Percentiles rank a stretch among this genome's conserved stretches.
phyloP scores from a whole-genome alignment of 2,888 invertebrate genomes.

The Alentia gelatinosa region DNA sequence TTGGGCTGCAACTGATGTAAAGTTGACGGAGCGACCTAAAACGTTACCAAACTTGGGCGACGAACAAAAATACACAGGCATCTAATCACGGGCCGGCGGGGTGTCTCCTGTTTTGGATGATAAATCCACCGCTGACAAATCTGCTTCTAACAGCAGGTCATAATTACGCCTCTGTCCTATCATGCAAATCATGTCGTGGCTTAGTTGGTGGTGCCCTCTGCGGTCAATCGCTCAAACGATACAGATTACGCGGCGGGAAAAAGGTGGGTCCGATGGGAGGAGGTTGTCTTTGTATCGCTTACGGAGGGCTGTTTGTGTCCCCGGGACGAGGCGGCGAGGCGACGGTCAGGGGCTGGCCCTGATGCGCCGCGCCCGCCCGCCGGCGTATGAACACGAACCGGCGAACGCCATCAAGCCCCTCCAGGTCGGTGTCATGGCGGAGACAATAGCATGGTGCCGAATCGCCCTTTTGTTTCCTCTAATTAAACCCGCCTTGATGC shows the following conservation, averaged over 20 bases:
- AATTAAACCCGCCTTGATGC: background rate
- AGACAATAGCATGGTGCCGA: background rate
- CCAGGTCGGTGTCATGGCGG: too few relatives aligned
- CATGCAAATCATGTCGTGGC: background rate
- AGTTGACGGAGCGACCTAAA: background rate
- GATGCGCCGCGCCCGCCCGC: background rate
- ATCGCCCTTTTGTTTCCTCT: background rate
- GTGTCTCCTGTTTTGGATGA: background rate
- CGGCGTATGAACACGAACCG: background rate
- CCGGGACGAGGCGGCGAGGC: background rate
- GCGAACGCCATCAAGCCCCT: background rate
- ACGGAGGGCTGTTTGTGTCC: background rate
- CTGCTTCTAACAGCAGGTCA: constrained; percentile 10
- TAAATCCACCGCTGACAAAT: background rate
- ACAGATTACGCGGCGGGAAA: background rate
- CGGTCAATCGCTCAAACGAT: constrained; percentile 16
- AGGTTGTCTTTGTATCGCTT: background rate
- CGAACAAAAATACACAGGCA: background rate
- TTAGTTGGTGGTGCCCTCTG: background rate
- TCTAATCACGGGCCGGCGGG: background rate
- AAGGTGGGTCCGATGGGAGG: background rate
- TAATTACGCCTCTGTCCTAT: background rate
- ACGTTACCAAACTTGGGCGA: background rate
- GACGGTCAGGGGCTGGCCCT: background rate
- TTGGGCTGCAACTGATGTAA: too few relatives aligned